These are phyloP conservation scores for Oreochromis tanganicae DNA, from an alignment of 2,113 vertebrate genomes.

Conservation along the genomic window DNA sequence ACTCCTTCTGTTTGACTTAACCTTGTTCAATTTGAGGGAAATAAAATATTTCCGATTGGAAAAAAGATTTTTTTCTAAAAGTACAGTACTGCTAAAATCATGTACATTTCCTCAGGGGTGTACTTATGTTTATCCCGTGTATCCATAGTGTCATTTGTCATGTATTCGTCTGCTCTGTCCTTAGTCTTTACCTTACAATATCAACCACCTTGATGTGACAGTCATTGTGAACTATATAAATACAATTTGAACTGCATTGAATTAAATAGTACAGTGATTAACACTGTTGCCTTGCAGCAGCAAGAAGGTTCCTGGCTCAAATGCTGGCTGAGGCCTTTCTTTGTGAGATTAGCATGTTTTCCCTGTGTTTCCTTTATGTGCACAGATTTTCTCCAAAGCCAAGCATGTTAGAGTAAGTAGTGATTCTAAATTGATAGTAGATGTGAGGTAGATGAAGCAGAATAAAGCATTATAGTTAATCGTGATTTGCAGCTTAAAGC, in stretches of 20 bases:
- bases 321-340: not conserved
- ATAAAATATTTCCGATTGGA: not conserved
- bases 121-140: not conserved
- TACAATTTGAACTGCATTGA: not conserved
- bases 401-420: not conserved
- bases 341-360: not conserved
- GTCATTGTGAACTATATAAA: not conserved
- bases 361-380: not conserved
- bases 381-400: fast-evolving
- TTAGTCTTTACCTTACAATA: not conserved
- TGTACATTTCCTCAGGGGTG: not conserved
- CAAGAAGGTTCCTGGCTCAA: not conserved
- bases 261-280: not conserved
- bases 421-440: not conserved
- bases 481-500: not conserved
- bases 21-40: not conserved
- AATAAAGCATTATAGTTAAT: not conserved
- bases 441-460: not conserved
- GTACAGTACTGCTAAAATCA: not conserved
- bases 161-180: not conserved
- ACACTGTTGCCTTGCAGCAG: not conserved
- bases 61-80: fast-evolving
- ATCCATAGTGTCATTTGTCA: not conserved
- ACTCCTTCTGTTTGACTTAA: not conserved
- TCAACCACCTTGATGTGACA: not conserved